These are phyloP conservation scores for Steinernema khuongi DNA, from an alignment of 1,140 invertebrate genomes.

Conservation along the genomic window DNA sequence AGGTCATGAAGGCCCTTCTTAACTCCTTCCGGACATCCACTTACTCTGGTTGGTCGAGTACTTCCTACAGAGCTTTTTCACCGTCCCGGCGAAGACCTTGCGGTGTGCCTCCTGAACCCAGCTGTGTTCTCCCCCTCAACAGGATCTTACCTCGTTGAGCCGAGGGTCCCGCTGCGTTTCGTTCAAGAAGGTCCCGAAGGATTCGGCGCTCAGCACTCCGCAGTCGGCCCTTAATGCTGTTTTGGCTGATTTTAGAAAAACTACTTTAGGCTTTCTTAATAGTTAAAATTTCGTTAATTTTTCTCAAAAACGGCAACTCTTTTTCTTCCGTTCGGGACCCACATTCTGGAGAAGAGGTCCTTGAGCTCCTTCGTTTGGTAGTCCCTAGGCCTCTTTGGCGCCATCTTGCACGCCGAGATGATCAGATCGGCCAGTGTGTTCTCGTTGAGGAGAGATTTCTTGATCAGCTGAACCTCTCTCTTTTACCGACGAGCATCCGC, in stretches of 20 bases:
- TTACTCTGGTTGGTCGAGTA: slow-evolving; percentile 59
- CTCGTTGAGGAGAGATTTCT: background rate
- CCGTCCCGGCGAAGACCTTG: slow-evolving; percentile 67
- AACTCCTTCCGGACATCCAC: no score
- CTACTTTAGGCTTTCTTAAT: no score
- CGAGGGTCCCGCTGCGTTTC: slow-evolving; percentile 89
- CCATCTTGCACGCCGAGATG: background rate
- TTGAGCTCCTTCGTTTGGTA: background rate
- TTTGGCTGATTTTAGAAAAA: no score
- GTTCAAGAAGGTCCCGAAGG: slow-evolving; percentile 19
- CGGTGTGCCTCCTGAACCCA: slow-evolving; percentile 86
- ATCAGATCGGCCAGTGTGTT: background rate
- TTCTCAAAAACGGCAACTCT: no score
- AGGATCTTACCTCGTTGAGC: slow-evolving; percentile 80
- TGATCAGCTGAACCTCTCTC: background rate
- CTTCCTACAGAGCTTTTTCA: slow-evolving; percentile 69
- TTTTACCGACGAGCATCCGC: background rate
- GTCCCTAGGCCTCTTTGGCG: background rate
- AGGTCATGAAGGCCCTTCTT: no score
- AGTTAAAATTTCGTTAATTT: no score
- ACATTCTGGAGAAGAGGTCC: background rate
- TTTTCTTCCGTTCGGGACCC: background rate
- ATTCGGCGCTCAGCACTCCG: background rate
- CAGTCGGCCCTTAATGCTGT: background rate
- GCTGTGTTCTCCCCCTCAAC: slow-evolving; percentile 89